Evolutionary conservation across 2,113 vertebrate species (phyloP), one percentile per base, ranked within the genome.

Genomic region (Malurus melanocephalus): DNA sequence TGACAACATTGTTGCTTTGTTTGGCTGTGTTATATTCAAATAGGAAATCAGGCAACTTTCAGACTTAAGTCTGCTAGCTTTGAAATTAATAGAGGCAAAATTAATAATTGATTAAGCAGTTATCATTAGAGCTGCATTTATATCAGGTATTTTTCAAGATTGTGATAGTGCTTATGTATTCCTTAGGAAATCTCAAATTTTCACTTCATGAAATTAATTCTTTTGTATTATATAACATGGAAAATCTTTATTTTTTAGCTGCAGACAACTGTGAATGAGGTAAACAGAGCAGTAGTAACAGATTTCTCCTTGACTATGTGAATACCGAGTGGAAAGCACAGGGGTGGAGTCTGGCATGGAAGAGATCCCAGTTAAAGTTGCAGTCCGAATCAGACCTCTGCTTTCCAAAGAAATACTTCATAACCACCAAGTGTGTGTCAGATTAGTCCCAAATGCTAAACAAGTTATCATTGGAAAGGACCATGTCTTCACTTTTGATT

Each of bases 341-440:
- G 59, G 55, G 10, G 48, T 76, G 77, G 73, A 92, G 40, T 23
- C 66, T 94, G 87, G 66, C 66, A 98, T 98, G 98, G 97, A 95
- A 80, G 98, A 99, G 88, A 98, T 97, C 79, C 96, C 97, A 66
- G 94, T 99, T 60, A 98, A 98, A 92, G 99, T 99, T 52, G 99
- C 98, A 80, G 96, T 99, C 81, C 98, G 99, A 65, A 92, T 99
- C 90, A 98, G 98, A 62, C 99, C 99, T 80, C 96, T 99, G 55
- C 98, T 99, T 21, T 97, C 97, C 46, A 98, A 94, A 90, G 99
- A 99, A 94, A 80, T 98, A 60, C 98, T 98, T 93, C 97, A 97
- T 92, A 96, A 97, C 65, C 98, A 98, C 82, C 97, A 97, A 96
- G 97, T 96, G 56, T 99, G 99, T 89, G 98, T 98, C 60, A 97